phyloP scores from a whole-genome alignment of 2,113 vertebrate genomes.

The Leucosticte australis region DNA sequence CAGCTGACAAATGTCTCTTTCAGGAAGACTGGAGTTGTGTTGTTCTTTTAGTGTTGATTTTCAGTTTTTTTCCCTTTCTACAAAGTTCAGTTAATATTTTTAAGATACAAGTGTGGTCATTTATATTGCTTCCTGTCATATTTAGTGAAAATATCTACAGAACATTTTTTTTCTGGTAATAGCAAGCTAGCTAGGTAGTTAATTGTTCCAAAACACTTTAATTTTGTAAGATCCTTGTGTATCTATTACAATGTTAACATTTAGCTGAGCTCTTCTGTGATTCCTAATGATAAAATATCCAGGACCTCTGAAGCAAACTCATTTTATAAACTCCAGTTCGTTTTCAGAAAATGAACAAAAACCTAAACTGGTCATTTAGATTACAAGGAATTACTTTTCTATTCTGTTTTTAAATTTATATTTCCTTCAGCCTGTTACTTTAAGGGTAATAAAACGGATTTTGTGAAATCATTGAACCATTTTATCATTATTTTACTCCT shows the following conservation, averaged over 20 bases:
- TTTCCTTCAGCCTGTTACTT: not conserved
- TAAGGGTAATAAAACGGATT: not conserved
- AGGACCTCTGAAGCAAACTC: not conserved
- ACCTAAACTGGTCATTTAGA: not conserved
- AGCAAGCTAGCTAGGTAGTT: not conserved
- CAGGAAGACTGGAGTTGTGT: not conserved
- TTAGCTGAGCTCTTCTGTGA: not conserved
- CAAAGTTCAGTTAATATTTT: not conserved
- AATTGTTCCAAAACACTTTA: not conserved
- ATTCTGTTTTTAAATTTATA: not conserved
- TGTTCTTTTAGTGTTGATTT: not conserved
- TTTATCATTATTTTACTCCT: not conserved
- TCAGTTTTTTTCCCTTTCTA: not conserved
- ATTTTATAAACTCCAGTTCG: not conserved
- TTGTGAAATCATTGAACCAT: not conserved
- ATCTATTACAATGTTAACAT: not conserved
- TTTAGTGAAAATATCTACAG: not conserved
- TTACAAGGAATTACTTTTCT: not conserved
- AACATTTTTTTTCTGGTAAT: not conserved
- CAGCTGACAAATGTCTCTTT: constrained; percentile 62
- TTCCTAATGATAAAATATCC: not conserved
- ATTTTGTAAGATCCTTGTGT: not conserved
- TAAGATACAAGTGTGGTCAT: not conserved
- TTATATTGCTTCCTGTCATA: not conserved
- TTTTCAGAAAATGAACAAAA: not conserved